A percentile compares a stretch with the other conserved stretches of the same genome.
These are phyloP conservation scores for Hirundichthys speculiger DNA, from an alignment of 2,113 vertebrate genomes.

Conservation along the genomic window DNA sequence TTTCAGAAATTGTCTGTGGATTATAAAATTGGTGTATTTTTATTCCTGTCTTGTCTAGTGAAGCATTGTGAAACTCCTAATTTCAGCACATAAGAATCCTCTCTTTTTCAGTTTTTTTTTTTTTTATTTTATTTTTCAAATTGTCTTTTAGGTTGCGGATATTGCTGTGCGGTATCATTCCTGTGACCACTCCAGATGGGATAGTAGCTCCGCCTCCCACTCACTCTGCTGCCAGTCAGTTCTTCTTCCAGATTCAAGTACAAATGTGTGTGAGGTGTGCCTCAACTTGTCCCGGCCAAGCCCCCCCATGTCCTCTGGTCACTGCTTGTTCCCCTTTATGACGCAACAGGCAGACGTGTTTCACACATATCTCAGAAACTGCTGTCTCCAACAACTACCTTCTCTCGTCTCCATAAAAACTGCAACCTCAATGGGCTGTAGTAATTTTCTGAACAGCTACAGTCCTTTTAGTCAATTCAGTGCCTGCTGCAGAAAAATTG, in stretches of 20 bases:
- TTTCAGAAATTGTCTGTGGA: no score
- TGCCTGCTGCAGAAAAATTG: slow-evolving; percentile 89
- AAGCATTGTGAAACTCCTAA: no score
- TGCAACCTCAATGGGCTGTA: slow-evolving; percentile 76
- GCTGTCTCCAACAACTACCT: slow-evolving; percentile 73
- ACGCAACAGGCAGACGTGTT: slow-evolving; percentile 80
- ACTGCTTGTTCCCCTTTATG: slow-evolving; percentile 70
- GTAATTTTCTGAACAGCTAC: slow-evolving; percentile 85
- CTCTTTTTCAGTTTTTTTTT: not conserved
- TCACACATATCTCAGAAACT: slow-evolving; percentile 84
- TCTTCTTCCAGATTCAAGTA: slow-evolving; percentile 78
- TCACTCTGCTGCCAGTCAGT: slow-evolving; percentile 88
- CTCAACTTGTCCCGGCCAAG: slow-evolving; percentile 70
- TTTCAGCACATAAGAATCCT: no score
- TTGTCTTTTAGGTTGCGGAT: slow-evolving; percentile 85
- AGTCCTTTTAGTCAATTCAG: slow-evolving; percentile 88
- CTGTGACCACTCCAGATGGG: slow-evolving; percentile 69
- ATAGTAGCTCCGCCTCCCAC: slow-evolving; percentile 15
- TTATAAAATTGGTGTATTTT: no score
- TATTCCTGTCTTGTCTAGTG: not conserved
- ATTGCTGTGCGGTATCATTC: slow-evolving; percentile 91
- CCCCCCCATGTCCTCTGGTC: slow-evolving; percentile 58
- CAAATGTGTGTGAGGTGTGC: slow-evolving; percentile 90
- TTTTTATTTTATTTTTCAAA: no score
- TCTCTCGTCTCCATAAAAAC: slow-evolving; percentile 55